Percentiles rank a stretch among this genome's conserved stretches.
Evolutionary conservation across 2,113 vertebrate species (phyloP).

Genomic region (Seriola dumerili): DNA sequence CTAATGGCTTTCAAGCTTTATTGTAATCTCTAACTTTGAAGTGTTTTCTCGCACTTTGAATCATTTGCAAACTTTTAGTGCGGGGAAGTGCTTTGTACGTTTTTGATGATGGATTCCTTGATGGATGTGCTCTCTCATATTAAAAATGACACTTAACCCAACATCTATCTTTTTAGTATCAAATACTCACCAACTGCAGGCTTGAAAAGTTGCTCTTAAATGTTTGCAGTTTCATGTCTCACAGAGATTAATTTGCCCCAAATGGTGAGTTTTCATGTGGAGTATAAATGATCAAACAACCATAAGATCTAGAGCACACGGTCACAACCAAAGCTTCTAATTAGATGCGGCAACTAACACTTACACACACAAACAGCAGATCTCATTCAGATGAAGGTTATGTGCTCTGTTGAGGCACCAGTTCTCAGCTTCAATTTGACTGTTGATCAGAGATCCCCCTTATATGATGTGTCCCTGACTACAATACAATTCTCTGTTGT

Average conservation of each 20-base stretch:
- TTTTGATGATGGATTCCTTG: conserved; percentile 29
- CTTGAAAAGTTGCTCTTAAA: conserved; percentile 2
- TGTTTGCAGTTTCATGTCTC: background rate
- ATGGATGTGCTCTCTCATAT: background rate
- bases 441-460: too few relatives aligned
- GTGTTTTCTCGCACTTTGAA: conserved; percentile 25
- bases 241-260: background rate
- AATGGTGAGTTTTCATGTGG: background rate
- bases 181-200: background rate
- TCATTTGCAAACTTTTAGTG: conserved; percentile 16
- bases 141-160: conserved; percentile 3
- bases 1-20: background rate
- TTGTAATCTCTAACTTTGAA: conserved; percentile 6
- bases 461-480: too few relatives aligned
- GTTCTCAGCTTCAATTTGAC: background rate
- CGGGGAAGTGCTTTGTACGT: background rate
- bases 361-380: background rate
- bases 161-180: conserved; percentile 5
- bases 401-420: background rate
- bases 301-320: background rate
- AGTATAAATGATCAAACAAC: background rate
- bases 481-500: too few relatives aligned
- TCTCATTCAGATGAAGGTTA: background rate
- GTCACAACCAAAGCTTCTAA: background rate
- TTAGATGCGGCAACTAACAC: background rate